Evolutionary conservation across 2,797 vertebrate species (phyloP), one percentile per base, ranked within the genome.

Genomic region (Acipenser ruthenus): DNA sequence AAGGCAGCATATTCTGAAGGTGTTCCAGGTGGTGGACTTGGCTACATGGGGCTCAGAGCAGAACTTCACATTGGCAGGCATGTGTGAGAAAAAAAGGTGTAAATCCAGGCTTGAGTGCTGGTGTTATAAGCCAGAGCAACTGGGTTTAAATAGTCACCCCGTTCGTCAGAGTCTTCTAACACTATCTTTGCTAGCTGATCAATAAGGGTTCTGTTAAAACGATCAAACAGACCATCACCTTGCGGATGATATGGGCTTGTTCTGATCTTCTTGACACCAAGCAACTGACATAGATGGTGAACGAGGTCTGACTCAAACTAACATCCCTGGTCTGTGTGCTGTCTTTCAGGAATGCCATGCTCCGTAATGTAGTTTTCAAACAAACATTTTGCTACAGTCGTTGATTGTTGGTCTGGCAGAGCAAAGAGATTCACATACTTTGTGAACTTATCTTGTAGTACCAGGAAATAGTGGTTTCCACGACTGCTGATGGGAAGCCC

Each of bases 321-420:
- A 6, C 13, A 2, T 56, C 68, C 71, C 53, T 74, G 69, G 67
- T 74, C 73, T 0, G 69, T 74, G 37, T 72, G 69, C 0, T 71
- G 4, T 10, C 53, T 71, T 15, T 73, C 67, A 4, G 68, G 72
- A 63, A 74, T 60, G 0, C 67, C 62, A 67, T 76, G 73, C 18
- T 71, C 67, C 58, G 64, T 55, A 9, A 75, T 69, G 15, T 18
- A 65, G 37, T 71, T 67, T 15, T 75, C 65, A 64, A 78, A 78
- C 51, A 74, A 37, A 62, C 64, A 75, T 52, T 72, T 69, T 15
- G 73, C 62, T 50, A 78, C 71, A 49, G 70, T 73, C 55, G 48
- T 62, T 23, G 65, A 12, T 3, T 6, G 2, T 65, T 73, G 69
- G 13, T 72, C 67, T 50, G 65, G 66, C 49, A 71, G 48, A n/a